These are phyloP conservation scores for Psittacus erithacus DNA, from an alignment of 2,113 vertebrate genomes.

Conservation along the genomic window DNA sequence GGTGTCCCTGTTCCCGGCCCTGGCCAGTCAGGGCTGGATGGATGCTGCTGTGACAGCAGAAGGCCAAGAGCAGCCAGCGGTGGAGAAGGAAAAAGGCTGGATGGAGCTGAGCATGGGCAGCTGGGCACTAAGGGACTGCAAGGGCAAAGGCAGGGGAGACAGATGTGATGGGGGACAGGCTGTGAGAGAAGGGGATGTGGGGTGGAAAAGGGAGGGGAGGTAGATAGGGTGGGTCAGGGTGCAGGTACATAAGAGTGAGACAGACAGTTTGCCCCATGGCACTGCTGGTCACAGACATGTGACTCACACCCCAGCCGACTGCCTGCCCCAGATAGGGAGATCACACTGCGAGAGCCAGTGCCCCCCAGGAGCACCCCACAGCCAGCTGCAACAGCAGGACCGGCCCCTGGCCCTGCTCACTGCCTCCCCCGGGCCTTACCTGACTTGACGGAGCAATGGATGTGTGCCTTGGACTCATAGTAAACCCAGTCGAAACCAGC, in stretches of 20 bases:
- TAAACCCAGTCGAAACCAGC: conserved; percentile 95
- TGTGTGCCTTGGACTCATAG: conserved; percentile 91
- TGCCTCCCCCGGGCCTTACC: conserved; percentile 75
- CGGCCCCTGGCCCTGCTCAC: neutral
- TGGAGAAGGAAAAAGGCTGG: neutral
- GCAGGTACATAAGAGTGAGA: neutral
- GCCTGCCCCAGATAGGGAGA: neutral
- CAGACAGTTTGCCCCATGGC: neutral
- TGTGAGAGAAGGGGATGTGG: neutral
- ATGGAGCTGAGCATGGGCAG: neutral
- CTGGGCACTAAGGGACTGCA: neutral
- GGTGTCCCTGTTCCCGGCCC: neutral
- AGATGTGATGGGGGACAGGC: fast-evolving
- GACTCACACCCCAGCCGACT: neutral
- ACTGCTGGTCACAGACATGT: neutral
- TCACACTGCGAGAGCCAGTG: neutral
- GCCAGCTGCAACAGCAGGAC: neutral
- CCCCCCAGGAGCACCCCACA: neutral
- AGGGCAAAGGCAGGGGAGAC: neutral
- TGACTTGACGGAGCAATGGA: conserved; percentile 96
- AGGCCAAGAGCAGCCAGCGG: neutral
- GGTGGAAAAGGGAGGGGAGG: neutral
- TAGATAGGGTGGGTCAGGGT: neutral
- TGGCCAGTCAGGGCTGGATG: neutral
- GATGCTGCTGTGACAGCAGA: neutral